phyloP scores from a whole-genome alignment of 2,113 vertebrate species.

The Orthonyx spaldingii region DNA sequence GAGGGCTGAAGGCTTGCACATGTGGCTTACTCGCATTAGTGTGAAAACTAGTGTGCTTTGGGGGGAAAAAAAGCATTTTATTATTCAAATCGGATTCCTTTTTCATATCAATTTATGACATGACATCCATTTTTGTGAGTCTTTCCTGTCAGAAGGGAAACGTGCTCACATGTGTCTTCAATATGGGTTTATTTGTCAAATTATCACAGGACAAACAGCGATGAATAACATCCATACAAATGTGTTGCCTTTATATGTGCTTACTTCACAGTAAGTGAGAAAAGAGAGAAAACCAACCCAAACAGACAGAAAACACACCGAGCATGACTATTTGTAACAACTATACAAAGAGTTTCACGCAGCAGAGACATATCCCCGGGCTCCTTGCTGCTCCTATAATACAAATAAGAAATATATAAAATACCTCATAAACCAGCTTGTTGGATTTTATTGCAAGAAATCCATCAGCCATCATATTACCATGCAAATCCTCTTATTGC shows the following conservation, averaged over 20 bases:
- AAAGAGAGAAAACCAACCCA: not conserved
- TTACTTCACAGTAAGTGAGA: not conserved
- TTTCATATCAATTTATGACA: not conserved
- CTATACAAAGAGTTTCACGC: not conserved
- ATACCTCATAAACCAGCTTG: constrained; percentile 38
- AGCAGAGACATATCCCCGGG: not conserved
- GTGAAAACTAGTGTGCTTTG: constrained; percentile 13
- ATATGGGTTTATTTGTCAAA: not conserved
- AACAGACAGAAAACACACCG: constrained; percentile 8
- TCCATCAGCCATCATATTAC: constrained; percentile 44
- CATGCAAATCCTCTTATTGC: constrained; percentile 42
- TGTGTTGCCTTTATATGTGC: not conserved
- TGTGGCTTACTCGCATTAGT: constrained; percentile 62
- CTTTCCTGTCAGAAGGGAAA: not conserved
- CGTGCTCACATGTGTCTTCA: not conserved
- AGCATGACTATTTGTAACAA: not conserved
- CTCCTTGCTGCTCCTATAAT: not conserved
- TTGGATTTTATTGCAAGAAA: constrained; percentile 41
- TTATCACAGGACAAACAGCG: not conserved
- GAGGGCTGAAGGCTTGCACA: constrained; percentile 57
- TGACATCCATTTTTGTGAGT: not conserved
- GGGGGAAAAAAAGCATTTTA: not conserved
- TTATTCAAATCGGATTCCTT: constrained; percentile 34
- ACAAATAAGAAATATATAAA: constrained; percentile 40
- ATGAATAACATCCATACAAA: not conserved